phyloP scores from a whole-genome alignment of 2,113 vertebrate species.

The Trichomycterus rosablanca region DNA sequence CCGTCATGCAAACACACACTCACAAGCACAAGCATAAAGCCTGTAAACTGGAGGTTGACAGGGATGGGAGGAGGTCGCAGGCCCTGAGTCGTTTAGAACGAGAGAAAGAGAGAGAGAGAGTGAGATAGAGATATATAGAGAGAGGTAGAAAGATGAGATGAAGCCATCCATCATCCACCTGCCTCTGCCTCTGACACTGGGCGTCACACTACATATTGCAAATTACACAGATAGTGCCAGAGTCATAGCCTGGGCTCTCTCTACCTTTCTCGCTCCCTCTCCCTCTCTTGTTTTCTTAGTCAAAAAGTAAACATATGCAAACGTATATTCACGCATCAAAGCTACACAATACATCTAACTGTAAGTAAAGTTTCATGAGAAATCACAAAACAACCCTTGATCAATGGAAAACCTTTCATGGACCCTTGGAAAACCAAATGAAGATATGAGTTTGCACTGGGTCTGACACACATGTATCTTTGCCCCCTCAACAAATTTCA shows the following conservation, averaged over 20 bases:
- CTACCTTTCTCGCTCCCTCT: slow-evolving; percentile 33
- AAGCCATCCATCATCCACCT: slow-evolving; percentile 49
- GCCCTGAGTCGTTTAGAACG: too few relatives aligned
- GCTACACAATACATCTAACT: slow-evolving; percentile 11
- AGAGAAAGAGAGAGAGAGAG: too few relatives aligned
- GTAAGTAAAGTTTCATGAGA: slow-evolving; percentile 2
- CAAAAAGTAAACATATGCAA: slow-evolving; percentile 31
- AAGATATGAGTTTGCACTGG: too few relatives aligned
- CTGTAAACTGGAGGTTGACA: too few relatives aligned
- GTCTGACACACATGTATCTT: too few relatives aligned
- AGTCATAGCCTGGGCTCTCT: slow-evolving; percentile 33
- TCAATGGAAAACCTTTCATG: slow-evolving; percentile 10
- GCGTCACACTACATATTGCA: slow-evolving; percentile 45
- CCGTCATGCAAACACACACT: too few relatives aligned
- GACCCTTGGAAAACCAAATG: neutral
- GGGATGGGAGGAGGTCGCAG: too few relatives aligned
- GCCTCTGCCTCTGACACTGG: slow-evolving; percentile 41
- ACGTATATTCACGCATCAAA: slow-evolving; percentile 17
- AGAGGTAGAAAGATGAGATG: slow-evolving; percentile 36
- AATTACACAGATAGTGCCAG: slow-evolving; percentile 48
- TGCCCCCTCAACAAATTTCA: too few relatives aligned
- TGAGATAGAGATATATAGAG: slow-evolving; percentile 38
- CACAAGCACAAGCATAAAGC: too few relatives aligned
- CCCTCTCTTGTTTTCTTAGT: slow-evolving; percentile 36
- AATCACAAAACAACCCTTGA: too few relatives aligned